Conservation (phyloP, 64 coral and sea anemone genomes). For the Pachyseris speciosa region DNA sequence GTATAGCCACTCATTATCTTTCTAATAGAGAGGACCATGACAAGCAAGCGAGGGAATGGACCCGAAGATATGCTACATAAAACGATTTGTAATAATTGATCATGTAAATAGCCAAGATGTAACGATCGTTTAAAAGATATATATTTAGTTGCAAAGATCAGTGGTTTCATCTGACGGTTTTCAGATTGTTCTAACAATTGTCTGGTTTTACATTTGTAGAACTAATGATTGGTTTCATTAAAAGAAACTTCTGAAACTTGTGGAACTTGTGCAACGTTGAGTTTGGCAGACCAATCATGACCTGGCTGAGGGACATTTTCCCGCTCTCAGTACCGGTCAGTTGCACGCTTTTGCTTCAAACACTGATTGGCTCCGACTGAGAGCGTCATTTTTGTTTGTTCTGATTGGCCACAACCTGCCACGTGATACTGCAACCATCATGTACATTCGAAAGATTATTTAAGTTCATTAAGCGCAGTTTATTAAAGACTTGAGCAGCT, state of each 20-base stretch:
- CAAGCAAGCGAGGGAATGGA: constrained; percentile 85
- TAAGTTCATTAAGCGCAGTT: no score
- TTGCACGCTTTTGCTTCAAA: no score
- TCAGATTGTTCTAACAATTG: neutral
- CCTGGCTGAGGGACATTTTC: no score
- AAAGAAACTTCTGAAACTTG: no score
- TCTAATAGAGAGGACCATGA: constrained; percentile 87
- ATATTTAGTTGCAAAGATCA: neutral
- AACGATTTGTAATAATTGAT: neutral
- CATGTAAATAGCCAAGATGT: constrained; percentile 8
- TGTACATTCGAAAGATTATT: no score
- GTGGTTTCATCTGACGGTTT: neutral
- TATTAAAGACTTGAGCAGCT: no score
- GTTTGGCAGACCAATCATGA: neutral
- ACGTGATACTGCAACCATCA: no score
- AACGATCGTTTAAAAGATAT: neutral
- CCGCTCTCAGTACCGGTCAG: no score
- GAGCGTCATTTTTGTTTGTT: no score
- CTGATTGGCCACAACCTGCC: no score
- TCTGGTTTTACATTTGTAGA: neutral
- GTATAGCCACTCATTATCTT: constrained; percentile 83
- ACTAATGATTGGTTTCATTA: neutral
- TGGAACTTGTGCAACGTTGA: no score
- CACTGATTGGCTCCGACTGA: no score
- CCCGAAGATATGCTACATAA: constrained; percentile 85